Conservation (phyloP, 2,888 invertebrate species). For the Tetanocera ferruginea region DNA sequence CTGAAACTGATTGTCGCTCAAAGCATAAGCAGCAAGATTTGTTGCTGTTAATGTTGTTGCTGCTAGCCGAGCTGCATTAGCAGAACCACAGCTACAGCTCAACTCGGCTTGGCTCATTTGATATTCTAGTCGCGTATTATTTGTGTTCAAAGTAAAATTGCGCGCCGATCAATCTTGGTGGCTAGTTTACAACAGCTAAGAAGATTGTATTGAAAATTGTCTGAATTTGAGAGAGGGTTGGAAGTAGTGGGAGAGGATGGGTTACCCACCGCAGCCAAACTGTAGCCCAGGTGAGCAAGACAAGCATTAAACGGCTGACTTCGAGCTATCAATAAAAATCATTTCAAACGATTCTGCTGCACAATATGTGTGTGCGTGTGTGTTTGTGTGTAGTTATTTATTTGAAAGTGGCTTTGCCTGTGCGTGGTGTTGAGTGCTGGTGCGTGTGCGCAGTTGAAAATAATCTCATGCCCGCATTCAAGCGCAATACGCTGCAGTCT, state of each 20-base stretch:
- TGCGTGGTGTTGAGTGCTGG: not conserved
- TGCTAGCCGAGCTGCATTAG: not conserved
- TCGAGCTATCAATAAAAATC: too few relatives aligned
- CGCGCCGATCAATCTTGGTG: constrained; percentile 18
- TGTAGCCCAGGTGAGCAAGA: too few relatives aligned
- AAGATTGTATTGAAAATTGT: not conserved
- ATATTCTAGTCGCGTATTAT: constrained; percentile 38
- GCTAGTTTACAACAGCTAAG: not conserved
- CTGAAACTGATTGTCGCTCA: constrained; percentile 29
- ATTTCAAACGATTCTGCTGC: too few relatives aligned
- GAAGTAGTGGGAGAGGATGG: not conserved
- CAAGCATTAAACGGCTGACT: too few relatives aligned
- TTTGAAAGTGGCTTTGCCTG: not conserved
- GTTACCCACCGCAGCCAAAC: not conserved
- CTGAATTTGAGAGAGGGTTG: not conserved
- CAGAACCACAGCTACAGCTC: not conserved
- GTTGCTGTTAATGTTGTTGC: constrained; percentile 13
- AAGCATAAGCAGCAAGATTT: not conserved
- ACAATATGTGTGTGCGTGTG: not conserved
- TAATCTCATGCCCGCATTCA: not conserved
- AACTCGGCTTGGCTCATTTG: constrained; percentile 35
- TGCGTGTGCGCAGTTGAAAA: not conserved
- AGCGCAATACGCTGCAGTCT: not conserved
- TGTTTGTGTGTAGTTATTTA: not conserved
- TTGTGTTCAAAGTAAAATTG: constrained; percentile 22